phyloP scores from a whole-genome alignment of 1,140 invertebrate genomes.

The Drosophila eugracilis region DNA sequence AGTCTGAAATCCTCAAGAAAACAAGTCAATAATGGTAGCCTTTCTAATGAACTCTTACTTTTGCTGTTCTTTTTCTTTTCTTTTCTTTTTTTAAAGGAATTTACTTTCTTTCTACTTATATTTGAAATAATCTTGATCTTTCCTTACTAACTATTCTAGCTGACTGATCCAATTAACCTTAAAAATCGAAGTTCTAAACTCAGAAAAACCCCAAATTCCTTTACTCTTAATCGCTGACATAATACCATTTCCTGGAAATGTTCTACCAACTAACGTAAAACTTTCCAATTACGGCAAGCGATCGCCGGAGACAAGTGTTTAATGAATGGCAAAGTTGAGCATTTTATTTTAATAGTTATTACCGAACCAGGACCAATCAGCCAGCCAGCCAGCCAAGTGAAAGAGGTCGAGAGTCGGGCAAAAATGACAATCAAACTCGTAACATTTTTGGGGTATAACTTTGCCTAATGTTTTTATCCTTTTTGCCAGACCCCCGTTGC shows the following conservation, averaged over 20 bases:
- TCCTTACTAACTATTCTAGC: no score
- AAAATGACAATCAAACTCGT: slow-evolving; percentile 73
- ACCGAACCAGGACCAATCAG: slow-evolving; percentile 23
- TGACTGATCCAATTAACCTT: no score
- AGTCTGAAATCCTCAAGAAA: slow-evolving; percentile 2
- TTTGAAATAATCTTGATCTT: no score
- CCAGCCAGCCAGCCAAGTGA: background rate
- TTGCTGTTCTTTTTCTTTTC: background rate
- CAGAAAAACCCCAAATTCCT: no score
- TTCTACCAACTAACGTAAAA: background rate
- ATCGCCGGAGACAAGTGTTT: slow-evolving; percentile 11
- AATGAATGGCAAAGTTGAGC: slow-evolving; percentile 42
- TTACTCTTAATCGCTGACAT: background rate
- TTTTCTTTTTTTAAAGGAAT: no score
- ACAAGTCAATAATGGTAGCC: slow-evolving; percentile 11
- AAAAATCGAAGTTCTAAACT: no score
- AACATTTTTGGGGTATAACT: slow-evolving; percentile 56
- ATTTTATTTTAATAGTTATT: slow-evolving; percentile 56
- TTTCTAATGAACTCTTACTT: slow-evolving; percentile 11
- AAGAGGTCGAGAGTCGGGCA: background rate
- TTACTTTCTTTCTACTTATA: background rate
- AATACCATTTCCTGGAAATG: background rate
- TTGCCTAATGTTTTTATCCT: slow-evolving; percentile 49
- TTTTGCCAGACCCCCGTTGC: no score
- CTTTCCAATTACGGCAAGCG: background rate